A percentile compares a stretch with the other conserved stretches of the same genome.
phyloP scores from a whole-genome alignment of 2,797 vertebrate species.

The Peromyscus attwateri region DNA sequence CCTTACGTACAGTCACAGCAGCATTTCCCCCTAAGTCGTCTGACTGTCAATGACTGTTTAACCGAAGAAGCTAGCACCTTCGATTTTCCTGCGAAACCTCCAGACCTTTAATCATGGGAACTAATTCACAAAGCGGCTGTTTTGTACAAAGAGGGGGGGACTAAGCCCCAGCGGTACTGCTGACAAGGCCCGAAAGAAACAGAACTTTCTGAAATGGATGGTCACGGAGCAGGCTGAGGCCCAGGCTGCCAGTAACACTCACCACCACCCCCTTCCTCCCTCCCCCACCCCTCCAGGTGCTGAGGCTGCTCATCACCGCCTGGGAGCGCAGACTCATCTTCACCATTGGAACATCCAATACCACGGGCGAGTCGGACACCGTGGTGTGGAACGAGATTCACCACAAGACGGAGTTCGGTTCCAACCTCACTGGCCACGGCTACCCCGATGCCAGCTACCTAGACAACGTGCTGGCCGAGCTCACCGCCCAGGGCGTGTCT shows the following conservation, averaged over 20 bases:
- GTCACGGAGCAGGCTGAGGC: background rate
- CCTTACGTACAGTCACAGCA: background rate
- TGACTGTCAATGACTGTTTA: background rate
- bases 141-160: background rate
- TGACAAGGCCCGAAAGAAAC: background rate
- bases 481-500: slow-evolving; percentile 95
- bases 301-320: slow-evolving; percentile 95
- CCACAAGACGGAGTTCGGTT: slow-evolving; percentile 98
- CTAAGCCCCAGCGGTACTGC: background rate
- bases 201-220: background rate
- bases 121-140: background rate
- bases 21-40: background rate
- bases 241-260: background rate
- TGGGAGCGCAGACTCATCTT: slow-evolving; percentile 98
- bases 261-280: background rate
- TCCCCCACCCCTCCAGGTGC: slow-evolving; percentile 87
- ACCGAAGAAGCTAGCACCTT: slow-evolving; percentile 23
- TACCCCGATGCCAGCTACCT: slow-evolving; percentile 97
- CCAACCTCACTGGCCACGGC: slow-evolving; percentile 97
- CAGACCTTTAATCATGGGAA: background rate
- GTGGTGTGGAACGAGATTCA: slow-evolving; percentile 99
- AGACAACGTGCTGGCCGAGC: slow-evolving; percentile 96
- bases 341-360: slow-evolving; percentile 98
- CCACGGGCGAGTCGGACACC: slow-evolving; percentile 96
- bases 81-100: background rate